Conservation (phyloP, 2,888 invertebrate genomes). For the Norana najaformis region DNA sequence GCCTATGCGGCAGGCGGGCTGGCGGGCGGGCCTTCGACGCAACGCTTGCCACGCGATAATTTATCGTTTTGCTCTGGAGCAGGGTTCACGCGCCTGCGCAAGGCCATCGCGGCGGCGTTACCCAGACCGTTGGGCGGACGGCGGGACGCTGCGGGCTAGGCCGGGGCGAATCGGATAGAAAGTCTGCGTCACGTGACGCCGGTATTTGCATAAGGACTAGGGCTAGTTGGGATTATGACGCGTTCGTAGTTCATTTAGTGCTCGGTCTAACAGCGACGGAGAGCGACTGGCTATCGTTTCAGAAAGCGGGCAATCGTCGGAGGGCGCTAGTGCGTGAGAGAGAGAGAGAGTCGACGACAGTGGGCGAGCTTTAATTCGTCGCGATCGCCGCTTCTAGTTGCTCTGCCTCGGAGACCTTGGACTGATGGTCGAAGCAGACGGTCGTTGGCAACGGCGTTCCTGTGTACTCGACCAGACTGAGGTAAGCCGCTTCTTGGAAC, state of each 20-base stretch:
- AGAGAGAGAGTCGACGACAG: not conserved
- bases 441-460: too few relatives aligned
- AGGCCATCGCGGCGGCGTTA: not conserved
- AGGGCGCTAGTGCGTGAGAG: not conserved
- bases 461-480: too few relatives aligned
- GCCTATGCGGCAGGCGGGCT: too few relatives aligned
- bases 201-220: slow-evolving; percentile 3
- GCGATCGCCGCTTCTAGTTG: too few relatives aligned
- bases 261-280: not conserved
- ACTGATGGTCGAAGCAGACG: too few relatives aligned
- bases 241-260: not conserved
- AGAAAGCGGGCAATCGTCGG: not conserved
- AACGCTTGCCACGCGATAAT: not conserved
- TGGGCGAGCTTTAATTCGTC: not conserved
- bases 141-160: too few relatives aligned
- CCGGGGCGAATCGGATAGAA: too few relatives aligned
- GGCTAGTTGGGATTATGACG: not conserved
- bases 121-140: not conserved
- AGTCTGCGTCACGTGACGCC: slow-evolving; percentile 9
- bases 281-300: not conserved
- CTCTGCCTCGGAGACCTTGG: too few relatives aligned
- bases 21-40: not conserved
- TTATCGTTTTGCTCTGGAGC: slow-evolving; percentile 15
- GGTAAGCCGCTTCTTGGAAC: too few relatives aligned
- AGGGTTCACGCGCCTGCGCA: slow-evolving; percentile 1